Base-by-base conservation (phyloP, 2,113 vertebrate species). In the Sapayoa aenigma region DNA sequence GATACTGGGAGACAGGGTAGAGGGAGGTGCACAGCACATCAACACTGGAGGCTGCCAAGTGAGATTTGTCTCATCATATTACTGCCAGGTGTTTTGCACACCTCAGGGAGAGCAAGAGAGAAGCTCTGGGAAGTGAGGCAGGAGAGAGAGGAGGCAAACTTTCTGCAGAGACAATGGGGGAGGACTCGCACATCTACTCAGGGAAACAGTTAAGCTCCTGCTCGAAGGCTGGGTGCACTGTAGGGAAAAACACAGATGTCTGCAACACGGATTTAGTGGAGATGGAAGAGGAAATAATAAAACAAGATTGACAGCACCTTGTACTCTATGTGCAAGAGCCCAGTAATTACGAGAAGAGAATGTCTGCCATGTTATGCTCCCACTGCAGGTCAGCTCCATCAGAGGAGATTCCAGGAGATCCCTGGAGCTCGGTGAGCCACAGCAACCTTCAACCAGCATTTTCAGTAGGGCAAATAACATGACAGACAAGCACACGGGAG, bases 61-160 rank as follows among this genome's bases (percentile, higher is more conserved):
- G 63, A 84, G 55, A 95, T 92, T 21, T 94, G 88, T 84, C 94
- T 90, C 76, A n/a, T 87, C 66, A 4, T n/a, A 92, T 86, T 92
- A 77, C 73, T 75, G 92, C 91, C 86, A 93, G 94, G 92, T 90
- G 94, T 95, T 92, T 92, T 90, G 88, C 79, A 74, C 82, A 87
- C 88, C 88, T 86, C 49, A 35, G 50, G 72, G 72, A 94, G 19
- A 63, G 53, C 42, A 56, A 62, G 82, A 37, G 16, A 81, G 39
- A 14, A 85, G 63, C 50, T 84, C 35, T 68, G 75, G 35, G 72
- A 90, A 77, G 33, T 6, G 12, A 91, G 6, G 33, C 59, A 67
- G 47, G 22, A 74, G 76, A 89, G 87, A n/a, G 41, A 78, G 55
- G 42, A 69, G n/a, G 63, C 12, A 81, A 92, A 58, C 46, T 19